Evolutionary conservation across 92 coral and sea anemone genomes (phyloP).

Genomic region (Umimayanthus kanabou): DNA sequence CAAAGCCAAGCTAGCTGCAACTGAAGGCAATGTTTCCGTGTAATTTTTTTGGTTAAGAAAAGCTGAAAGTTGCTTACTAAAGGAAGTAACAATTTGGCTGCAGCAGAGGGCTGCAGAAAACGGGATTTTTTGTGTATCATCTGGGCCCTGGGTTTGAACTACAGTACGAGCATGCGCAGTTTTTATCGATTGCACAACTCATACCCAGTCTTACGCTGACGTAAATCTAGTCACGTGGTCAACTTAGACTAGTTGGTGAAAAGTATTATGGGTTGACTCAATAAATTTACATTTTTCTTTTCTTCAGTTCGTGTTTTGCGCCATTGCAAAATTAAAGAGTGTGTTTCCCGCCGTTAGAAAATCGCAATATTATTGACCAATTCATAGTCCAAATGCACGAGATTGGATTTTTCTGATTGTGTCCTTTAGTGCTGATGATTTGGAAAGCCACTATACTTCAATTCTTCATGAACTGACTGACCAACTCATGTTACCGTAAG

Average conservation of each 20-base stretch:
- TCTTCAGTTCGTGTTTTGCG: constrained; percentile 65
- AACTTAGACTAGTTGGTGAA: constrained; percentile 22
- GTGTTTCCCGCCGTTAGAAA: constrained; percentile 89
- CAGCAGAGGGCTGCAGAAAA: no score
- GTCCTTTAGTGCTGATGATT: constrained; percentile 45
- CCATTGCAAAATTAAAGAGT: constrained; percentile 68
- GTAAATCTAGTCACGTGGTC: constrained; percentile 50
- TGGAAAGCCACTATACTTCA: constrained; percentile 44
- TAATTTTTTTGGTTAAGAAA: no score
- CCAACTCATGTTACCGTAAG: constrained; percentile 35
- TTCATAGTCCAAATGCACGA: constrained; percentile 13
- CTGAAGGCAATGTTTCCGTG: no score
- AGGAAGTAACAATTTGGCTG: no score
- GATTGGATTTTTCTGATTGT: constrained; percentile 10
- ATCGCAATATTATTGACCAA: constrained; percentile 43
- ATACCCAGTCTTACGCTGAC: constrained; percentile 19
- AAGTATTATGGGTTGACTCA: constrained; percentile 79
- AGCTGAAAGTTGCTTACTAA: no score
- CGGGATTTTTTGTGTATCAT: no score
- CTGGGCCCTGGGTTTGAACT: no score
- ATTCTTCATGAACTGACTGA: constrained; percentile 16
- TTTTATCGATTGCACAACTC: no score
- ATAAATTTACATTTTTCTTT: constrained; percentile 75
- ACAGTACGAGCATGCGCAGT: no score
- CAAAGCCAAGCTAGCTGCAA: no score